Percentiles rank a stretch among this genome's conserved stretches.
phyloP scores from a whole-genome alignment of 2,113 vertebrate species.

The Heterotilapia buettikoferi region DNA sequence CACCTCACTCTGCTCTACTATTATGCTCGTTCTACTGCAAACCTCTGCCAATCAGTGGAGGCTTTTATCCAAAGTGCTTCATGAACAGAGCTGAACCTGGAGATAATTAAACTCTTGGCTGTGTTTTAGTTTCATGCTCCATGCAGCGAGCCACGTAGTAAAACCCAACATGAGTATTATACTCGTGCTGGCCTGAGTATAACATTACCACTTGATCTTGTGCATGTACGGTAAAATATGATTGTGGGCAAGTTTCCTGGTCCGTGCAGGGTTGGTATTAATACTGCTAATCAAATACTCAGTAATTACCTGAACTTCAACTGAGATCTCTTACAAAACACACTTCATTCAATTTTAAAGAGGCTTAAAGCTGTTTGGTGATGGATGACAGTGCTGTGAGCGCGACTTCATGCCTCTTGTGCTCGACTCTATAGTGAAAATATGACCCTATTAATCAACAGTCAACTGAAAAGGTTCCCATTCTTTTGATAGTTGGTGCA shows the following conservation, averaged over 20 bases:
- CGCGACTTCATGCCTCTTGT: neutral
- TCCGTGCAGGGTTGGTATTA: neutral
- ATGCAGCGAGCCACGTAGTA: neutral
- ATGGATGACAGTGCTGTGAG: neutral
- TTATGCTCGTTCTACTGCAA: neutral
- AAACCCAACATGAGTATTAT: neutral
- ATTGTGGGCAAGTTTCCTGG: neutral
- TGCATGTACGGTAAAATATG: neutral
- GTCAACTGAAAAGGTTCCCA: neutral
- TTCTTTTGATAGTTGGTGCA: neutral
- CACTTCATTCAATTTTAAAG: neutral
- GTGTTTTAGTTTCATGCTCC: neutral
- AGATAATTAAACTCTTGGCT: neutral
- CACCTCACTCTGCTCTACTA: neutral
- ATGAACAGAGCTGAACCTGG: neutral
- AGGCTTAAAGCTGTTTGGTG: neutral
- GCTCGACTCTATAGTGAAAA: neutral
- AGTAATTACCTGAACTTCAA: neutral
- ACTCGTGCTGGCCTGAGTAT: neutral
- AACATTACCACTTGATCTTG: neutral
- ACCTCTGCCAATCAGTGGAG: neutral
- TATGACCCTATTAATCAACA: neutral
- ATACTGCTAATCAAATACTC: neutral
- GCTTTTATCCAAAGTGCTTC: neutral
- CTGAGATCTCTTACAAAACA: neutral